Evolutionary conservation across 1,140 invertebrate species (phyloP), one percentile per base, ranked within the genome.

Genomic region (Aplysia californica): DNA sequence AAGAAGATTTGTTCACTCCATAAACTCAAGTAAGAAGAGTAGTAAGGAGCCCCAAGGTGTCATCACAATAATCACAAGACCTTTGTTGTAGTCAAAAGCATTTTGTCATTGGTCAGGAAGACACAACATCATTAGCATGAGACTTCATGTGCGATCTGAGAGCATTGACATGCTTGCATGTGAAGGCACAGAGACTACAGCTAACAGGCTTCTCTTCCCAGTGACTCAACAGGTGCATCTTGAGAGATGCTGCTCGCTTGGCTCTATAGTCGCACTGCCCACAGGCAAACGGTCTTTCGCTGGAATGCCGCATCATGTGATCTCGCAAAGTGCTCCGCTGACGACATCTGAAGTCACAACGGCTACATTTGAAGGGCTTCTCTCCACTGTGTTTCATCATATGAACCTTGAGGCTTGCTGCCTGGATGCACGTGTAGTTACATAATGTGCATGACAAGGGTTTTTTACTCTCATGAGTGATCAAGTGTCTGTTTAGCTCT

Each of bases 321-420:
- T 65, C 61, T 36, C 61, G 35, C 5, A 65, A 23, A 35, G 61
- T 65, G 31, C 61, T 65, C 21, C n/a, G 35, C 61, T 65, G 61
- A 3, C 61, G 61, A 18, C 61, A 65, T 20, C 61, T 35, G 61
- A 65, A 65, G 31, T 36, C 31, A 65, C 61, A 65, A 4, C 21
- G 61, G 3, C 6, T 65, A 35, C 61, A 65, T 5, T n/a, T n/a
- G 2, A 65, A 5, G n/a, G 61, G 61, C 18, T 65, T 65, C 18
- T 65, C 61, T 65, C 61, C 61, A 15, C 3, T 35, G 33, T 65
- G 61, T 65, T 65, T 65, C 1, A 65, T 15, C 31, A 35, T 4
- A 35, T 65, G 61, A n/a, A 36, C 21, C 23, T 20, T 65, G 2
- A 65, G 61, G 39, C 31, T 65, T 3, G 61, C 2, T 36, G 61